A percentile compares a stretch with the other conserved stretches of the same genome.
These are phyloP conservation scores for Dinomys branickii DNA, from an alignment of 2,113 vertebrate genomes.

Conservation along the genomic window DNA sequence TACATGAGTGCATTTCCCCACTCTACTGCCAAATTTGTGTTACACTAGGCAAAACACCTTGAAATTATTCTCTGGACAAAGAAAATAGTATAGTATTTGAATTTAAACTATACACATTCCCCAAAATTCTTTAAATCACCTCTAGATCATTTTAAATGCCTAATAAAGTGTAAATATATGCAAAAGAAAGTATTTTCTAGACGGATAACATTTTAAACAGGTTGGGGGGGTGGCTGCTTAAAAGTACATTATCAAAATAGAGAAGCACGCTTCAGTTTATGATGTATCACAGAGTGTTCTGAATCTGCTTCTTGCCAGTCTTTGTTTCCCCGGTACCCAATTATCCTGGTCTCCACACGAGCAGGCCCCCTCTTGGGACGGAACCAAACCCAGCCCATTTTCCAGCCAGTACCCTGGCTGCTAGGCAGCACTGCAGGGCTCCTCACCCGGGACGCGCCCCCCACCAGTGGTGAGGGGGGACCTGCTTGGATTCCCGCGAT, in stretches of 20 bases:
- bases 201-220: background rate
- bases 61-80: constrained; percentile 1
- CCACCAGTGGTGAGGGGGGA: background rate
- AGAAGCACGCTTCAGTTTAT: background rate
- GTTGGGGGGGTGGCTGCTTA: background rate
- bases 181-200: background rate
- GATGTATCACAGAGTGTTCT: background rate
- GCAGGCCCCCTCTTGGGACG: background rate
- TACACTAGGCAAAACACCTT: constrained; percentile 37
- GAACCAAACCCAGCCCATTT: background rate
- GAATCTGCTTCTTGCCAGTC: background rate
- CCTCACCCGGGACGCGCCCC: background rate
- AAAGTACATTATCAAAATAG: constrained; percentile 27
- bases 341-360: background rate
- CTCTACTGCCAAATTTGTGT: constrained; percentile 29
- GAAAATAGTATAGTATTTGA: background rate
- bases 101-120: background rate
- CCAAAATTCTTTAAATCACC: background rate
- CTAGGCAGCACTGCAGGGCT: background rate
- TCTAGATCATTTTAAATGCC: background rate
- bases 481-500: background rate
- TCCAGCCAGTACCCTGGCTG: too few relatives aligned
- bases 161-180: background rate
- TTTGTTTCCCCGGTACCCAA: background rate
- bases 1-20: background rate